phyloP scores from a whole-genome alignment of 2,797 vertebrate genomes.

The Psittacula echo region DNA sequence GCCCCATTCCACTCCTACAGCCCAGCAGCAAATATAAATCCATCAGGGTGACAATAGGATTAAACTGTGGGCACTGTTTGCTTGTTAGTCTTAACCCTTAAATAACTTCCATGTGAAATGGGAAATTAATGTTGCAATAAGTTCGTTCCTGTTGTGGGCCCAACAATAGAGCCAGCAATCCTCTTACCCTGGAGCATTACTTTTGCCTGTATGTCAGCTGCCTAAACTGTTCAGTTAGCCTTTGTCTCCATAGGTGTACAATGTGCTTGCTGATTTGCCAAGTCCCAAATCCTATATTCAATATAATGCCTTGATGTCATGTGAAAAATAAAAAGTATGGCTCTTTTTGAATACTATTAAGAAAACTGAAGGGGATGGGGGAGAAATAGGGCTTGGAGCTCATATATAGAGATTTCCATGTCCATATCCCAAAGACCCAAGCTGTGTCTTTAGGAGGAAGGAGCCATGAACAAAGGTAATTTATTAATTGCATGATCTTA shows the following conservation, averaged over 20 bases:
- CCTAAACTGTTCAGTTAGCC: slow-evolving; percentile 55
- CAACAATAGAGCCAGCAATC: slow-evolving; percentile 55
- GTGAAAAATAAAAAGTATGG: slow-evolving; percentile 37
- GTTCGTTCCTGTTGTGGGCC: slow-evolving; percentile 41
- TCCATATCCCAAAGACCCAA: background rate
- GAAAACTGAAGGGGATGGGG: background rate
- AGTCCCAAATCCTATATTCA: slow-evolving; percentile 49
- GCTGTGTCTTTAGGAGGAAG: background rate
- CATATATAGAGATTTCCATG: background rate
- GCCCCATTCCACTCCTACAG: slow-evolving; percentile 11
- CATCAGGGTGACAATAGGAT: slow-evolving; percentile 60
- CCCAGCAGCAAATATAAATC: slow-evolving; percentile 52
- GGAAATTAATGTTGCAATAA: slow-evolving; percentile 60
- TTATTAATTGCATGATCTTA: background rate
- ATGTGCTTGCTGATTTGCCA: slow-evolving; percentile 29
- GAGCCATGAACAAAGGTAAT: background rate
- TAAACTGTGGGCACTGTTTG: slow-evolving; percentile 27
- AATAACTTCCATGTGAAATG: slow-evolving; percentile 47
- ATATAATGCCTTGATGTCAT: slow-evolving; percentile 30
- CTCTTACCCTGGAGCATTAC: slow-evolving; percentile 43
- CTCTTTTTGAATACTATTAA: slow-evolving; percentile 5
- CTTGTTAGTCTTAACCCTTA: slow-evolving; percentile 46
- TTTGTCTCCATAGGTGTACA: slow-evolving; percentile 50
- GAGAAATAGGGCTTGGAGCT: background rate
- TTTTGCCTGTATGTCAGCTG: background rate